These are phyloP conservation scores for Eupithecia vulgata DNA, from an alignment of 2,888 invertebrate species.

Conservation along the genomic window DNA sequence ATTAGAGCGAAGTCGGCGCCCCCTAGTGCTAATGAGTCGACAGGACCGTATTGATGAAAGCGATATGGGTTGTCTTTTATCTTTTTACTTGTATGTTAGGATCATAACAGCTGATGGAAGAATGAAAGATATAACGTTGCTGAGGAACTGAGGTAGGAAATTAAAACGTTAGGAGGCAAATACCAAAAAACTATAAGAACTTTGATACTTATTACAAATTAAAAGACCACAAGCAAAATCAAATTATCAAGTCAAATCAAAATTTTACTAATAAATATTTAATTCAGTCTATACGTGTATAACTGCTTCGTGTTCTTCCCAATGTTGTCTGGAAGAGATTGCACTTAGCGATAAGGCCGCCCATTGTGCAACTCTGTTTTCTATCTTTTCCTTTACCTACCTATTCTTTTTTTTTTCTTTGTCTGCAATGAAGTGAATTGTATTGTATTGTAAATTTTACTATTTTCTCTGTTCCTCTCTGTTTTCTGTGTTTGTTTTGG, in stretches of 20 bases:
- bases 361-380: no score
- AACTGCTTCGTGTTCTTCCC: no score
- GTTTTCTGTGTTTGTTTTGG: background rate
- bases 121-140: background rate
- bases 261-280: background rate
- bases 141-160: background rate
- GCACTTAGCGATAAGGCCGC: no score
- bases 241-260: background rate
- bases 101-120: background rate
- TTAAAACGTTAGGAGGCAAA: background rate
- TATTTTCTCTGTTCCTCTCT: background rate
- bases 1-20: slow-evolving; percentile 55
- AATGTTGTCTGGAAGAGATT: no score
- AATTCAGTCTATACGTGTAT: no score
- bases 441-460: no score
- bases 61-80: background rate
- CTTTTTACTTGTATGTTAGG: background rate
- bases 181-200: background rate
- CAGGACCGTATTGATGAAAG: slow-evolving; percentile 42
- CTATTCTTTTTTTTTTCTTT: no score
- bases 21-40: slow-evolving; percentile 72
- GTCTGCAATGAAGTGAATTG: no score
- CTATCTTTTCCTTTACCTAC: no score
- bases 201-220: background rate
- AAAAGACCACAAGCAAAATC: background rate